Evolutionary conservation across 2,888 invertebrate species (phyloP).

Genomic region (Rhagophthalmus giganteus): DNA sequence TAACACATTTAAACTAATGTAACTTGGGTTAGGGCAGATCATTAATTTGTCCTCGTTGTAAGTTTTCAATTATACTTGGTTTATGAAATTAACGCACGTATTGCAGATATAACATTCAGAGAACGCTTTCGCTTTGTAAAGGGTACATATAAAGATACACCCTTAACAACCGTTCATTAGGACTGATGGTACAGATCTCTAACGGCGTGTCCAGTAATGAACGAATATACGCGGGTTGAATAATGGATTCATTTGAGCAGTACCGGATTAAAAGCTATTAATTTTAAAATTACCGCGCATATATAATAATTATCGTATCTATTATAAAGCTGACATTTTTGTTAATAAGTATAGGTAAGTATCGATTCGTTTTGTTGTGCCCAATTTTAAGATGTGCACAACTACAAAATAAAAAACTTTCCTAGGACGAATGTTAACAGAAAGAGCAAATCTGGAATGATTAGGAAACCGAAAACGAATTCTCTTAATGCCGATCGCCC

Average conservation of each 20-base stretch:
- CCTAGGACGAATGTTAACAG: neutral
- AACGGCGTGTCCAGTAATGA: constrained; percentile 29
- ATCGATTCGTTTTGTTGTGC: too few species aligned
- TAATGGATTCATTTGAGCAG: constrained; percentile 27
- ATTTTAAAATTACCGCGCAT: constrained; percentile 17
- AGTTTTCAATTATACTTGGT: too few species aligned
- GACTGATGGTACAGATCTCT: constrained; percentile 26
- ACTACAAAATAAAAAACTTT: neutral
- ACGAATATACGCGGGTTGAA: constrained; percentile 27
- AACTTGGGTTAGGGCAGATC: too few species aligned
- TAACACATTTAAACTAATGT: too few species aligned
- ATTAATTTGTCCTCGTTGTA: too few species aligned
- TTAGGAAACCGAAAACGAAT: constrained; percentile 13
- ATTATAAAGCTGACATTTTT: too few species aligned
- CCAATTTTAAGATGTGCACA: neutral
- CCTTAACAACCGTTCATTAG: constrained; percentile 28
- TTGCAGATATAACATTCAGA: constrained; percentile 16
- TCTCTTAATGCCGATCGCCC: constrained; percentile 14
- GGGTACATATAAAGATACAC: constrained; percentile 24
- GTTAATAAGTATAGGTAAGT: too few species aligned
- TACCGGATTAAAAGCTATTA: constrained; percentile 26
- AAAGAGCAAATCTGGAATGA: neutral
- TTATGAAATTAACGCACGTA: constrained; percentile 28
- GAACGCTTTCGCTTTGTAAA: constrained; percentile 14
- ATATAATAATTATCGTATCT: too few species aligned